Conservation (phyloP, 2,888 invertebrate species). For the Ctenicera cuprea region DNA sequence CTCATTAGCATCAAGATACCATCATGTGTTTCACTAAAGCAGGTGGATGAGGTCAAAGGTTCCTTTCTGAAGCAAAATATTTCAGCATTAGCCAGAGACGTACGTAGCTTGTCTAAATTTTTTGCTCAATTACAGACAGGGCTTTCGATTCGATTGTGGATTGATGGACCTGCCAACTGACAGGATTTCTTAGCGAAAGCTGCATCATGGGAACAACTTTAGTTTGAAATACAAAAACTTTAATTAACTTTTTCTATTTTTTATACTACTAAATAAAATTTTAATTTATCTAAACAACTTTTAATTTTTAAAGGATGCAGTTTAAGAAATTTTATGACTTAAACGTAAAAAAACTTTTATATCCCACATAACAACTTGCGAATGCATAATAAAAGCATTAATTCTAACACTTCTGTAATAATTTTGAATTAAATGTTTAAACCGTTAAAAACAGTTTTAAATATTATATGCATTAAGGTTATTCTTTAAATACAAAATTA, state of each 20-base stretch:
- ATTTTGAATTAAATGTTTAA: no score
- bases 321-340: not conserved
- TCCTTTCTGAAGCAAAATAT: constrained; percentile 34
- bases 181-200: constrained; percentile 22
- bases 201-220: constrained; percentile 17
- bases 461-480: no score
- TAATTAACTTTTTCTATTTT: constrained; percentile 4
- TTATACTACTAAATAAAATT: not conserved
- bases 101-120: constrained; percentile 15
- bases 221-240: not conserved
- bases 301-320: not conserved
- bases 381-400: no score
- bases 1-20: constrained; percentile 41
- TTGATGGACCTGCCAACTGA: constrained; percentile 26
- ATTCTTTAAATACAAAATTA: no score
- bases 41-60: constrained; percentile 45
- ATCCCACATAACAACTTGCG: no score
- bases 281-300: not conserved
- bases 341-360: no score
- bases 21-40: constrained; percentile 36
- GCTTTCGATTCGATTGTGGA: constrained; percentile 26
- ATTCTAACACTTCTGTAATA: no score
- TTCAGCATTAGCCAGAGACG: constrained; percentile 11
- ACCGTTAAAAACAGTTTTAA: no score
- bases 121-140: constrained; percentile 26